A percentile compares a stretch with the other conserved stretches of the same genome.
These are phyloP conservation scores for Drosophila neonasuta DNA, from an alignment of 2,888 invertebrate genomes.

Conservation along the genomic window DNA sequence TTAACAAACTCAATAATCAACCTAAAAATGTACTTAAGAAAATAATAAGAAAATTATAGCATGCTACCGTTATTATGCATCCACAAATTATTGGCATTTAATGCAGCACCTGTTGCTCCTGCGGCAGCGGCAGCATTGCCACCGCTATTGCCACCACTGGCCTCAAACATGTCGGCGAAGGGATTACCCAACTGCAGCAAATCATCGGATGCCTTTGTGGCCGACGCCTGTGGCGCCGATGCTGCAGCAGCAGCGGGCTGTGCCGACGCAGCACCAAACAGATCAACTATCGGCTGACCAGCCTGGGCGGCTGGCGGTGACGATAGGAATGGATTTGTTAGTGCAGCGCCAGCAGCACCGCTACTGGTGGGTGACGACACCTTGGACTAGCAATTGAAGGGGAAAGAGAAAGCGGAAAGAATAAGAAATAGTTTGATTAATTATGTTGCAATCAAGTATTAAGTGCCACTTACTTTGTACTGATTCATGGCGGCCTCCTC, in stretches of 20 bases:
- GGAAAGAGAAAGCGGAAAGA: slow-evolving; percentile 17
- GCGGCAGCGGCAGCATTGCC: slow-evolving; percentile 64
- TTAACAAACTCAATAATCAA: slow-evolving; percentile 46
- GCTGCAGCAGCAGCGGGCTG: slow-evolving; percentile 81
- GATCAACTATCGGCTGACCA: slow-evolving; percentile 88
- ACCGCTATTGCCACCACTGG: slow-evolving; percentile 83
- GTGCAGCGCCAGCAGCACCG: slow-evolving; percentile 82
- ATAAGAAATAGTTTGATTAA: slow-evolving; percentile 23
- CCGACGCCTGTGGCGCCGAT: slow-evolving; percentile 78
- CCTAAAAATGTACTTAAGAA: slow-evolving; percentile 37
- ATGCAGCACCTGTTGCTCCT: slow-evolving; percentile 75
- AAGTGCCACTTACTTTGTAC: slow-evolving; percentile 89
- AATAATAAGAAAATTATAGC: slow-evolving; percentile 72
- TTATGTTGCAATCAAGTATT: slow-evolving; percentile 4
- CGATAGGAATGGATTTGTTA: slow-evolving; percentile 93
- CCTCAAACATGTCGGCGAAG: slow-evolving; percentile 94
- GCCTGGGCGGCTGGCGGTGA: slow-evolving; percentile 85
- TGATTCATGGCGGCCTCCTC: slow-evolving; percentile 98
- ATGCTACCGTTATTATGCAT: slow-evolving; percentile 83
- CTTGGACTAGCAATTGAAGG: slow-evolving; percentile 85
- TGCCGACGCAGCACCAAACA: slow-evolving; percentile 85
- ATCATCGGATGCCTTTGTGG: slow-evolving; percentile 91
- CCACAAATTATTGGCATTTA: slow-evolving; percentile 83
- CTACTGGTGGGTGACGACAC: slow-evolving; percentile 89
- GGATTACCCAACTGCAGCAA: slow-evolving; percentile 94